These are phyloP conservation scores for Sebastes nivosus DNA, from an alignment of 2,797 vertebrate genomes.

Conservation along the genomic window DNA sequence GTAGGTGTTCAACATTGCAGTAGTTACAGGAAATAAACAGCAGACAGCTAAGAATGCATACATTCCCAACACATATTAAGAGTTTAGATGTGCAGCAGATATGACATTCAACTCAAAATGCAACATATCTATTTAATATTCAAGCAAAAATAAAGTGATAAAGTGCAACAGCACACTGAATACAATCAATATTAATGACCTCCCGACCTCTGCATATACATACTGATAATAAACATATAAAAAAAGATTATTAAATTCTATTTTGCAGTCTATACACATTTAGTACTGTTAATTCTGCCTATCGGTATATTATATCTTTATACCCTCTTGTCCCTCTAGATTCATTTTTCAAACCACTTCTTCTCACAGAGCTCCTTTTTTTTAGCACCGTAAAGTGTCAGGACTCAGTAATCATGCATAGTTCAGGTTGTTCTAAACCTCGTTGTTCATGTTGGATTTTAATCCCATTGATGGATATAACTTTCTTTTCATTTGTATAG, in stretches of 20 bases:
- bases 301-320: conserved; percentile 24
- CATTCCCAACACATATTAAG: conserved; percentile 16
- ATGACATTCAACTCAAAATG: conserved; percentile 30
- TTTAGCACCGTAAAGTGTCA: conserved; percentile 47
- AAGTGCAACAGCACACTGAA: conserved; percentile 44
- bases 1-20: neutral
- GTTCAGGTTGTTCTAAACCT: conserved; percentile 23
- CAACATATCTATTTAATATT: conserved; percentile 19
- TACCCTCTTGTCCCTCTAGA: neutral
- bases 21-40: conserved; percentile 4
- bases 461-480: neutral
- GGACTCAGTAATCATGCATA: conserved; percentile 64
- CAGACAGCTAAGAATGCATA: neutral
- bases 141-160: conserved; percentile 36
- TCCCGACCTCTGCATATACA: neutral
- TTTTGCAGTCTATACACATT: conserved; percentile 23
- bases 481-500: neutral
- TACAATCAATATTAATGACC: conserved; percentile 44
- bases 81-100: conserved; percentile 21
- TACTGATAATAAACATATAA: conserved; percentile 47
- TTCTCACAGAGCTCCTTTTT: conserved; percentile 9
- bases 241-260: conserved; percentile 49
- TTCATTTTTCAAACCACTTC: neutral
- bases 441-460: neutral
- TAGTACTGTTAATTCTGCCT: conserved; percentile 14